A percentile compares a stretch with the other conserved stretches of the same genome.
phyloP scores from a whole-genome alignment of 2,888 invertebrate genomes.

The Pseudeuparius sepicola region DNA sequence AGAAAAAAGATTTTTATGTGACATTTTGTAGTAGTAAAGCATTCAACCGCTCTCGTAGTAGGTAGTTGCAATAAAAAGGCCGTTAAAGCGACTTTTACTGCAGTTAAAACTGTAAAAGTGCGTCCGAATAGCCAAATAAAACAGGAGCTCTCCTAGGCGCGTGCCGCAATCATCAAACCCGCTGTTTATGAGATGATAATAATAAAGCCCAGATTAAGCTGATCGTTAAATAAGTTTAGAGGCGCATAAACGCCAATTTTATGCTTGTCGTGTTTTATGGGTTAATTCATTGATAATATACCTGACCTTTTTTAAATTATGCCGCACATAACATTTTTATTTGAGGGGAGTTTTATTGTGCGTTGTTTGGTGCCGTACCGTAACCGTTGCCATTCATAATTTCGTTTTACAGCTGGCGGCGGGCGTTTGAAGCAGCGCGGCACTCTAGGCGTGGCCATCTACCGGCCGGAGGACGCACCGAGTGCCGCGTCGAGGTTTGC shows the following conservation, averaged over 20 bases:
- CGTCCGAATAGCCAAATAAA: conserved; percentile 38
- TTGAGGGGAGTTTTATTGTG: too few species aligned
- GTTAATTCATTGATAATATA: conserved; percentile 35
- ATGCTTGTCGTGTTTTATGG: conserved; percentile 38
- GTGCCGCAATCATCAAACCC: conserved; percentile 35
- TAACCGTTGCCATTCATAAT: too few species aligned
- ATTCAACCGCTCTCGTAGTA: conserved; percentile 31
- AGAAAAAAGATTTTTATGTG: conserved; percentile 29
- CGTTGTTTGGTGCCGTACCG: too few species aligned
- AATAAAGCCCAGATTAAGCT: conserved; percentile 39
- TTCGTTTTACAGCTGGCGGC: too few species aligned
- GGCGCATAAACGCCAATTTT: conserved; percentile 39
- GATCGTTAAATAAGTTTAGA: conserved; percentile 39
- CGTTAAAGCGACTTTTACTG: conserved; percentile 41
- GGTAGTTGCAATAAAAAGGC: conserved; percentile 40
- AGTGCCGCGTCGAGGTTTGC: too few species aligned
- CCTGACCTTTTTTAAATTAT: too few species aligned
- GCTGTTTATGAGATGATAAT: conserved; percentile 37
- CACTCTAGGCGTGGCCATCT: too few species aligned
- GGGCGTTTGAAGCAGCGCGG: too few species aligned
- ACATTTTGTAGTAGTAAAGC: conserved; percentile 29
- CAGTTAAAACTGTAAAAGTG: conserved; percentile 41
- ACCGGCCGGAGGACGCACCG: too few species aligned
- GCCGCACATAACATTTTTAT: too few species aligned
- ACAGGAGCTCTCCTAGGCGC: conserved; percentile 38